Percentiles rank a stretch among this genome's conserved stretches.
These are phyloP conservation scores for Bombus sibiricus DNA, from an alignment of 1,140 invertebrate genomes.

Conservation along the genomic window DNA sequence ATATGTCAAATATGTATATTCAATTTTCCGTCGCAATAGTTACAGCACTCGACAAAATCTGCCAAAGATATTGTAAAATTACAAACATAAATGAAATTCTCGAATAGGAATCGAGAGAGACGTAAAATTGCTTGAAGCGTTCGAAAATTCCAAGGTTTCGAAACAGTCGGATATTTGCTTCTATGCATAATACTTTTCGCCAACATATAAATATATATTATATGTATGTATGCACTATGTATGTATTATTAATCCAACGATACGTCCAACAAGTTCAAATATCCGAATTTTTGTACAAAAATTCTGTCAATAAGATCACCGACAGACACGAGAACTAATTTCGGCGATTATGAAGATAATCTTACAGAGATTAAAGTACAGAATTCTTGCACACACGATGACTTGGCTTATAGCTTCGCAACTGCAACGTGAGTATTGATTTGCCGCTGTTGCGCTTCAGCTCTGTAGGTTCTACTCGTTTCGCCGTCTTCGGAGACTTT, in stretches of 20 bases:
- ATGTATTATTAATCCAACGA: no score
- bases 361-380: background rate
- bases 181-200: background rate
- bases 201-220: no score
- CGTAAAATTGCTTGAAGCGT: no score
- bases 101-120: no score
- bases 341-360: background rate
- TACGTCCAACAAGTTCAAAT: background rate
- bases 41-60: no score
- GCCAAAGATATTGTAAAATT: no score
- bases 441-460: constrained; percentile 64
- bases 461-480: constrained; percentile 40
- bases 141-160: no score
- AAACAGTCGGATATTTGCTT: background rate
- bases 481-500: background rate
- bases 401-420: constrained; percentile 64
- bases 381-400: constrained; percentile 43
- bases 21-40: no score
- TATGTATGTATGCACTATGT: no score
- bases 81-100: no score
- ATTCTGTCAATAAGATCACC: background rate
- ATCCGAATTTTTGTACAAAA: background rate
- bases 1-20: no score
- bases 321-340: background rate
- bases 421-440: constrained; percentile 70